Base-by-base conservation (phyloP, 92 coral and sea anemone species). In the Siderastrea radians region DNA sequence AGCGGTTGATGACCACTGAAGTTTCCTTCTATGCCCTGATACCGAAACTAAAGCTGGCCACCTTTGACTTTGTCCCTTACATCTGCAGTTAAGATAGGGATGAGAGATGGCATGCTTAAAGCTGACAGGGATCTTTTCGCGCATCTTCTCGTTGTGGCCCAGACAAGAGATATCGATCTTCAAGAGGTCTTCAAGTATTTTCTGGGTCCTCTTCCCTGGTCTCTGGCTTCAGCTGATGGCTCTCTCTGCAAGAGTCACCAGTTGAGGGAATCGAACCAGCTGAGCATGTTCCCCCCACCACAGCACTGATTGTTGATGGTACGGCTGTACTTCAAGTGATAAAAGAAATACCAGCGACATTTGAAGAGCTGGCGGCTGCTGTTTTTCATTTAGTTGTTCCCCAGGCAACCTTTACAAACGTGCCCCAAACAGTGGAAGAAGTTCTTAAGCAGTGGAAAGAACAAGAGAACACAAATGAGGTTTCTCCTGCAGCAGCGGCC, bases 131-230 rank as follows among this genome's bases (percentile, higher is more conserved):
- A 91, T 67, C 91, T 91, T 61, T 91, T 91, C 50, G 89, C 94
- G 44, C 94, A 79, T 83, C 94, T 91, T 68, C 61, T 87, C 62
- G 78, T 87, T 57, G 83, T 68, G 47, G 94, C 94, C 51, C 88
- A 94, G 71, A 83, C 89, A 52, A 87, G 90, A 84, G 86, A 90
- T 2, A 90, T 69, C 81, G 92, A 93, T 79, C 84, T 89, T 13
- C 77, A 80, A n/a, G 89, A 92, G 43, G 85, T 89, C 47, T 81
- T 90, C 55, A 79, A 80, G 64, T 80, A 87, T 60, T 91, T 88
- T 47, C 94, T 91, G 11, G 91, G 93, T 70, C 90, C 94, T 48
- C 66, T 91, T 68, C 94, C 94, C 4, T 91, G 88, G 94, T 94
- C 91, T 19, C 77, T 94, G 76, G 89, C 91, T 69, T 80, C 94